A percentile compares a stretch with the other conserved stretches of the same genome.
Conservation (phyloP, 2,797 vertebrate genomes). For the Melanotaenia boesemani region DNA sequence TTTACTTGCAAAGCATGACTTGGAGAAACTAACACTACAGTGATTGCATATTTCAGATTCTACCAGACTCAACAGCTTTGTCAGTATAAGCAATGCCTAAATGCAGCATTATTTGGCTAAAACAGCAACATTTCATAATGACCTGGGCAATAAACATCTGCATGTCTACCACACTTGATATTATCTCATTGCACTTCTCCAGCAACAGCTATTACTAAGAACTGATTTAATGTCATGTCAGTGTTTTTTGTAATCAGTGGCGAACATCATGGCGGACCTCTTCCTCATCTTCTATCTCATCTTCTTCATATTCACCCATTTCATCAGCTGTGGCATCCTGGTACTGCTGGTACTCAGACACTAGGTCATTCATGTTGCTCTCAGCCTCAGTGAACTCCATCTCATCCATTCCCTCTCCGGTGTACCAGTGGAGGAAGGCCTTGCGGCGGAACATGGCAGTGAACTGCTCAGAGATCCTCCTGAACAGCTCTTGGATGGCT, state of each 20-base stretch:
- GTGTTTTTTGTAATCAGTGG: constrained; percentile 66
- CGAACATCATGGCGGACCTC: constrained; percentile 72
- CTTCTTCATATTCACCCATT: constrained; percentile 86
- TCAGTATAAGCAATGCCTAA: constrained; percentile 56
- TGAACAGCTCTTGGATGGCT: constrained; percentile 92
- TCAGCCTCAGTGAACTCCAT: constrained; percentile 91
- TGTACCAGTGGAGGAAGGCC: constrained; percentile 89
- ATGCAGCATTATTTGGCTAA: constrained; percentile 45
- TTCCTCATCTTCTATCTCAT: constrained; percentile 84
- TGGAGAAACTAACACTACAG: constrained; percentile 44
- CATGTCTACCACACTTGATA: constrained; percentile 19
- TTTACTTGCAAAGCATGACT: constrained; percentile 61
- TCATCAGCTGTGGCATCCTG: constrained; percentile 91
- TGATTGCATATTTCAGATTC: constrained; percentile 49
- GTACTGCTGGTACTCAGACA: constrained; percentile 93
- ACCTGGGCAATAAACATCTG: constrained; percentile 43
- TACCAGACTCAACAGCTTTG: constrained; percentile 44
- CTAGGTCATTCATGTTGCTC: constrained; percentile 89
- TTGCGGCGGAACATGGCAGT: constrained; percentile 89
- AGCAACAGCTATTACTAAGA: constrained; percentile 36
- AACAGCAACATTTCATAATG: constrained; percentile 50
- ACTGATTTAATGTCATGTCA: constrained; percentile 25
- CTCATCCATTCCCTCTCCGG: constrained; percentile 88
- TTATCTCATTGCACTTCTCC: constrained; percentile 39
- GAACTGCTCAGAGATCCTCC: constrained; percentile 88